Conservation (phyloP, 2,888 invertebrate species). For the Ceraclea dissimilis region DNA sequence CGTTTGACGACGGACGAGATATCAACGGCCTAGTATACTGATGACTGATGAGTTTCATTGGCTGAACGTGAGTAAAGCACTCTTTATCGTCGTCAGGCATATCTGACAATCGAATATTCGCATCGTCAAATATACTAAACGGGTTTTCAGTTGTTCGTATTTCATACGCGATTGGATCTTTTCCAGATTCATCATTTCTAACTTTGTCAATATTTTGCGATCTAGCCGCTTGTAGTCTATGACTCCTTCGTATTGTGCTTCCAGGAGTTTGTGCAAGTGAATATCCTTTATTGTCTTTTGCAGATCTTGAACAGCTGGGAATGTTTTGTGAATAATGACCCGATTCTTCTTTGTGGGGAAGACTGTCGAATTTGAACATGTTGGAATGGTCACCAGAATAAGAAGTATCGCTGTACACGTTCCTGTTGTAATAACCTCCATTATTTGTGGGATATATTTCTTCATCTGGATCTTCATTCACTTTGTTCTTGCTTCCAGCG, state of each 20-base stretch:
- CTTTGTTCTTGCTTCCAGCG: slow-evolving; percentile 22
- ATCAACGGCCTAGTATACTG: slow-evolving; percentile 21
- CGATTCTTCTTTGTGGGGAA: slow-evolving; percentile 30
- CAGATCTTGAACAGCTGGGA: background rate
- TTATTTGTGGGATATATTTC: slow-evolving; percentile 58
- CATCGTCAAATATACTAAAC: slow-evolving; percentile 21
- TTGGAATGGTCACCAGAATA: slow-evolving; percentile 48
- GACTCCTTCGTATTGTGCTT: slow-evolving; percentile 20
- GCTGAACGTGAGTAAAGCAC: slow-evolving; percentile 20
- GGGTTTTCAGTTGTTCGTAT: slow-evolving; percentile 25
- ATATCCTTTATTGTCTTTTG: slow-evolving; percentile 19
- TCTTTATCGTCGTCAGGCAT: slow-evolving; percentile 21
- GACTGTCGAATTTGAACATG: slow-evolving; percentile 36
- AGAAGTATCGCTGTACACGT: slow-evolving; percentile 70
- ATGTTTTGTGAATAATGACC: slow-evolving; percentile 5
- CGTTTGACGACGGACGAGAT: slow-evolving; percentile 17
- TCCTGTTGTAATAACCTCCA: slow-evolving; percentile 60
- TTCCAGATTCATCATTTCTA: background rate
- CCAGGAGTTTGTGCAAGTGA: slow-evolving; percentile 21
- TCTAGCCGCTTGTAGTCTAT: slow-evolving; percentile 18
- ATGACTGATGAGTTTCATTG: slow-evolving; percentile 23
- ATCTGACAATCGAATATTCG: slow-evolving; percentile 15
- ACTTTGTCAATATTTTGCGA: slow-evolving; percentile 20
- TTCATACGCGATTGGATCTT: slow-evolving; percentile 13
- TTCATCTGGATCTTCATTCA: slow-evolving; percentile 42